Evolutionary conservation across 2,797 vertebrate species (phyloP).

Genomic region (Pachyuromys duprasi): DNA sequence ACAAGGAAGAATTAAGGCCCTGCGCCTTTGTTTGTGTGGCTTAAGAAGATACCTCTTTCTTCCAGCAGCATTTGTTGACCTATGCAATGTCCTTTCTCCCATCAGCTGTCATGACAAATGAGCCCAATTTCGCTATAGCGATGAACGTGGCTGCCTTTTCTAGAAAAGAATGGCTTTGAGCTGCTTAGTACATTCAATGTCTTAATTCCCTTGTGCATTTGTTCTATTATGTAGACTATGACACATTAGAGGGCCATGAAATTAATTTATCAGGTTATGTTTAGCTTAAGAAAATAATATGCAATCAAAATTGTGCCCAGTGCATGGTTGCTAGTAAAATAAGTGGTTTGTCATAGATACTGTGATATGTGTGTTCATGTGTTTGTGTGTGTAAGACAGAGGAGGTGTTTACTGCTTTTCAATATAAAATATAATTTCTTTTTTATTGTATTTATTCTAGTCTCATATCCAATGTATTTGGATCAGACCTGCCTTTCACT

Average conservation of each 20-base stretch:
- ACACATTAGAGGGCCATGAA: not conserved
- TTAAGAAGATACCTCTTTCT: not conserved
- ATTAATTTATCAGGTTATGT: not conserved
- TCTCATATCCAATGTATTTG: not conserved
- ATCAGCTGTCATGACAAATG: not conserved
- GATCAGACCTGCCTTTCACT: too few species aligned
- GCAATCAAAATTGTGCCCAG: not conserved
- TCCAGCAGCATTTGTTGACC: not conserved
- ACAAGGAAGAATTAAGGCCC: not conserved
- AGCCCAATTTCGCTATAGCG: too few species aligned
- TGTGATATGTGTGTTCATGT: not conserved
- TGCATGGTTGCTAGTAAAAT: not conserved
- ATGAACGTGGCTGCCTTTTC: not conserved
- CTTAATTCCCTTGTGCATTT: not conserved
- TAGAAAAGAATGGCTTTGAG: not conserved
- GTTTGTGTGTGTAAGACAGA: not conserved
- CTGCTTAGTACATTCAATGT: not conserved
- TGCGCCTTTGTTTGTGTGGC: rapidly evolving
- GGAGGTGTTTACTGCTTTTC: not conserved
- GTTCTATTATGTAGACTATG: not conserved
- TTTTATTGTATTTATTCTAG: not conserved
- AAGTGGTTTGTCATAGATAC: not conserved
- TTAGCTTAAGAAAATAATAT: not conserved
- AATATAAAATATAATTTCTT: not conserved
- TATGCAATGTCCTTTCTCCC: not conserved